A percentile compares a stretch with the other conserved stretches of the same genome.
Conservation (phyloP, 2,888 invertebrate species). For the Elmis aenea region DNA sequence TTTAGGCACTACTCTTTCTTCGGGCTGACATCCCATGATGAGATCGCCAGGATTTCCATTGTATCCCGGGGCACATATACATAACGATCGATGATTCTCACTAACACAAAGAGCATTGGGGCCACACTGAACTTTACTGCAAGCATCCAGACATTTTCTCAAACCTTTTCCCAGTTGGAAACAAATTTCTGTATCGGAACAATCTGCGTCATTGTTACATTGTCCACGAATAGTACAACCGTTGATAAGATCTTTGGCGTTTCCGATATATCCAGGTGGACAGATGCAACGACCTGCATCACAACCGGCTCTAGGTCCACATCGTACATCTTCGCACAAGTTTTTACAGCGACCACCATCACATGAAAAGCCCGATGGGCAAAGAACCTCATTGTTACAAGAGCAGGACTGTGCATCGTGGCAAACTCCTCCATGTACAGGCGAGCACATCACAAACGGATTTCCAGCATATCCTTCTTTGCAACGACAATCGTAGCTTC, state of each 20-base stretch:
- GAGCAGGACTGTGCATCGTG: constrained; percentile 63
- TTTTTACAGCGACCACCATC: constrained; percentile 70
- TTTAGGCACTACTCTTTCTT: constrained; percentile 54
- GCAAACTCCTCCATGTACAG: constrained; percentile 65
- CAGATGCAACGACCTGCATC: constrained; percentile 76
- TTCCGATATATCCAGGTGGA: constrained; percentile 70
- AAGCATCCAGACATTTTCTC: constrained; percentile 81
- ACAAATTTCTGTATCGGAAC: constrained; percentile 79
- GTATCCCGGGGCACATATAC: constrained; percentile 79
- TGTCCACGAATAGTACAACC: constrained; percentile 73
- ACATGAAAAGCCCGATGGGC: constrained; percentile 73
- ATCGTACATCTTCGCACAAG: constrained; percentile 68
- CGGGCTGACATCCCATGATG: constrained; percentile 70
- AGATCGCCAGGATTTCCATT: constrained; percentile 79
- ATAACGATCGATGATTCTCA: constrained; percentile 78
- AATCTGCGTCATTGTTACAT: constrained; percentile 77
- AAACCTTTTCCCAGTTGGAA: constrained; percentile 75
- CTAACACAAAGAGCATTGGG: constrained; percentile 84
- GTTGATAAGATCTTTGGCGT: constrained; percentile 62
- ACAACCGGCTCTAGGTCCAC: constrained; percentile 79
- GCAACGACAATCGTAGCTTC: constrained; percentile 86
- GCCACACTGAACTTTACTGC: constrained; percentile 82
- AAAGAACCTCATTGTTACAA: constrained; percentile 66
- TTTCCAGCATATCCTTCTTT: constrained; percentile 80
- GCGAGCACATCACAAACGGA: constrained; percentile 78